Evolutionary conservation across 1,140 invertebrate species (phyloP).

Genomic region (Heliconius nattereri): DNA sequence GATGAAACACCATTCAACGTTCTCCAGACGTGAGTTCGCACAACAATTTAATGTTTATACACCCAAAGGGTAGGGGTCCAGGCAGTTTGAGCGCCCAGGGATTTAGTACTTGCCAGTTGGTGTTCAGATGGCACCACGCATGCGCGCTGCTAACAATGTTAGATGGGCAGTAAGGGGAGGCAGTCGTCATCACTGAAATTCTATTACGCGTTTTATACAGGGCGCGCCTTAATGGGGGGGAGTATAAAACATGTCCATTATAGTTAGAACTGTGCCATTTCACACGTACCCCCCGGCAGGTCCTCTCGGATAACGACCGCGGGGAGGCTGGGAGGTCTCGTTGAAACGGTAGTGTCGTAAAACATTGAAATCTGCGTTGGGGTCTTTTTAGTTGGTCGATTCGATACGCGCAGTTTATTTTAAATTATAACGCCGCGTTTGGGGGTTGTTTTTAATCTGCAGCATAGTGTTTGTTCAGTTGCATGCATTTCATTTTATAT

Average conservation of each 20-base stretch:
- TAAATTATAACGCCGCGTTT: conserved; percentile 67
- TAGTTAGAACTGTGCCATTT: conserved; percentile 57
- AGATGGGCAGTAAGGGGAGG: conserved; percentile 66
- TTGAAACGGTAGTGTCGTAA: conserved; percentile 52
- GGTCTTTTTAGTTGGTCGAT: conserved; percentile 65
- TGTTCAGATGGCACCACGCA: conserved; percentile 56
- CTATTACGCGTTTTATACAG: conserved; percentile 78
- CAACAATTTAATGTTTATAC: conserved; percentile 21
- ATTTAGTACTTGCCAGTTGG: conserved; percentile 48
- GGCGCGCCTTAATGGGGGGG: conserved; percentile 67
- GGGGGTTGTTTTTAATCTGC: conserved; percentile 47
- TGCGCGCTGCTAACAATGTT: conserved; percentile 73
- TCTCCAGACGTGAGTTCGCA: conserved; percentile 16
- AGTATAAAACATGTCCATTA: conserved; percentile 66
- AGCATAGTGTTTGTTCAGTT: conserved; percentile 38
- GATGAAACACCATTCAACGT: not conserved
- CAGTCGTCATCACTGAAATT: conserved; percentile 67
- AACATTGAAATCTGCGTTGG: conserved; percentile 70
- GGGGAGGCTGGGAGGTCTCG: conserved; percentile 44
- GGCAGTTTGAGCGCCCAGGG: conserved; percentile 43
- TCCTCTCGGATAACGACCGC: conserved; percentile 45
- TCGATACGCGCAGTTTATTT: conserved; percentile 77
- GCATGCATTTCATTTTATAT: conserved; percentile 20
- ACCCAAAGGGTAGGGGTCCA: conserved; percentile 33
- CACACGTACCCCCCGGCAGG: conserved; percentile 46